Conservation (phyloP, 2,888 invertebrate species). For the Bursaphelenchus okinawaensis region DNA sequence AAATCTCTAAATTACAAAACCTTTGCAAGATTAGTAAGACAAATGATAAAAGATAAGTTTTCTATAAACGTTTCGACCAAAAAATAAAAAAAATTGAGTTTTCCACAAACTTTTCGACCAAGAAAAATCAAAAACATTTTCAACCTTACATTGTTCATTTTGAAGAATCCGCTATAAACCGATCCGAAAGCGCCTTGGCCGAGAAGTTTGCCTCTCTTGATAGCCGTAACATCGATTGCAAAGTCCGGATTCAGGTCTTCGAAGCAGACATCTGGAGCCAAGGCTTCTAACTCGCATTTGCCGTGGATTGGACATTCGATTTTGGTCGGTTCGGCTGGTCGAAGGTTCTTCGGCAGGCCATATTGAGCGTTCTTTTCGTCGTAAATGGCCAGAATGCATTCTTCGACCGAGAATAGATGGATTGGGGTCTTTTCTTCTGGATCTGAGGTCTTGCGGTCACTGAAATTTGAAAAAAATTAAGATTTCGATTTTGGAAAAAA, state of each 20-base stretch:
- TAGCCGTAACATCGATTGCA: conserved; percentile 75
- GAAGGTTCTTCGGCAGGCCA: background rate
- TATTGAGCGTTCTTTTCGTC: conserved; percentile 65
- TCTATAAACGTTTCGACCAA: too few relatives aligned
- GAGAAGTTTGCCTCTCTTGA: conserved; percentile 68
- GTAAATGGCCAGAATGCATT: conserved; percentile 69
- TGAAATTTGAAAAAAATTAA: conserved; percentile 25
- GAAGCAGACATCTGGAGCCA: conserved; percentile 64
- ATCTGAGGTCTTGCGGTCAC: conserved; percentile 19
- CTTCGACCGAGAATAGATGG: conserved; percentile 68
- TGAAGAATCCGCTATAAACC: conserved; percentile 73
- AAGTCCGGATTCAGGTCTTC: conserved; percentile 74
- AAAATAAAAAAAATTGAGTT: background rate
- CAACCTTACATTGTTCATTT: conserved; percentile 47
- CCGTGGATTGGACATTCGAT: conserved; percentile 29
- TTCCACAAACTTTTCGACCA: background rate
- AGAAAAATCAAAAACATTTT: background rate
- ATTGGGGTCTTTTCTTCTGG: background rate
- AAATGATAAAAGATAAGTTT: too few relatives aligned
- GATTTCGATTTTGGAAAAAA: conserved; percentile 7
- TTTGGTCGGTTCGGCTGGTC: background rate
- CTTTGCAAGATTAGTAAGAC: background rate
- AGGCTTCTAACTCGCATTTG: background rate
- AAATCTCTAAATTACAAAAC: background rate
- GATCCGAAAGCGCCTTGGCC: conserved; percentile 98